Percentiles rank a stretch among this genome's conserved stretches.
Conservation (phyloP, 2,113 vertebrate species). For the Ceratotherium simum region DNA sequence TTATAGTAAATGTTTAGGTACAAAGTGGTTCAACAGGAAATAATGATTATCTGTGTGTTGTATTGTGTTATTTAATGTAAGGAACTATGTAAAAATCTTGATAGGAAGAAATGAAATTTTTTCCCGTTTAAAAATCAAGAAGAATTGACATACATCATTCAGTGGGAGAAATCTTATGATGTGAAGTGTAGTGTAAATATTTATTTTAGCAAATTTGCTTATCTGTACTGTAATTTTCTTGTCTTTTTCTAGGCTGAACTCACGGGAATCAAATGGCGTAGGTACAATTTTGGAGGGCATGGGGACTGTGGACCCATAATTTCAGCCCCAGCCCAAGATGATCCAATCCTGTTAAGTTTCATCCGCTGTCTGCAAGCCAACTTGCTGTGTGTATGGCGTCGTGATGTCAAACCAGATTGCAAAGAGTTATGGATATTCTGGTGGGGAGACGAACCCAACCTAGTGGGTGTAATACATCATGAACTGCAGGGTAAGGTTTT, state of each 20-base stretch:
- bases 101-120: not conserved
- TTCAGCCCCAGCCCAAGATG: slow-evolving; percentile 97
- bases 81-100: slow-evolving; percentile 33
- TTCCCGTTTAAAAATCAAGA: not conserved
- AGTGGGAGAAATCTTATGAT: not conserved
- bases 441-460: slow-evolving; percentile 98
- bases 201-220: slow-evolving; percentile 39
- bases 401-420: slow-evolving; percentile 94
- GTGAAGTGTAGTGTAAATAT: not conserved
- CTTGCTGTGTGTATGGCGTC: slow-evolving; percentile 97
- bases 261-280: slow-evolving; percentile 99
- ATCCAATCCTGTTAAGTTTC: slow-evolving; percentile 98
- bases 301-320: slow-evolving; percentile 98
- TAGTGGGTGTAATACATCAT: slow-evolving; percentile 95
- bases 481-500: slow-evolving; percentile 95
- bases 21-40: not conserved
- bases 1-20: not conserved
- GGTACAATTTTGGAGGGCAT: slow-evolving; percentile 96
- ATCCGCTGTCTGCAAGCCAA: slow-evolving; percentile 98
- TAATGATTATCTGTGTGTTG: slow-evolving; percentile 13
- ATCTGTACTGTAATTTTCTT: slow-evolving; percentile 17
- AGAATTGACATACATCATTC: slow-evolving; percentile 5
- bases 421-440: slow-evolving; percentile 99
- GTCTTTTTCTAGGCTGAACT: slow-evolving; percentile 92
- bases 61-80: slow-evolving; percentile 52